A percentile compares a stretch with the other conserved stretches of the same genome.
Conservation (phyloP, 2,888 invertebrate genomes). For the Watsonalla binaria region DNA sequence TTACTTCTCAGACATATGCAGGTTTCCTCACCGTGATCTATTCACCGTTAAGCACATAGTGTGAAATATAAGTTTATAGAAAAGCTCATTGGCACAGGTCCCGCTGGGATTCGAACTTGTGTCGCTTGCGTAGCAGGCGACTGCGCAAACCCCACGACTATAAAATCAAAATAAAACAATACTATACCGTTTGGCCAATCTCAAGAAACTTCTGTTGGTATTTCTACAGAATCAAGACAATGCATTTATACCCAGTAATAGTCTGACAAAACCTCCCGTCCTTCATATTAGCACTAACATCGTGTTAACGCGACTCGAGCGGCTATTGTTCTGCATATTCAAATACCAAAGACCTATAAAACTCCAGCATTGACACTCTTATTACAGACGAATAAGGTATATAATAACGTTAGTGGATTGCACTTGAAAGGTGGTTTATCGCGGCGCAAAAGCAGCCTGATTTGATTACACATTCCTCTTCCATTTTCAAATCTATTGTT, state of each 20-base stretch:
- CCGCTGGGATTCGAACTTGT: too few relatives aligned
- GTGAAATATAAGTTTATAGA: too few relatives aligned
- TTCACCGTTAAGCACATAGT: too few relatives aligned
- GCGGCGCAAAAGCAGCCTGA: conserved; percentile 47
- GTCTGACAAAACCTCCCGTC: conserved; percentile 35
- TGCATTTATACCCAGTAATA: conserved; percentile 25
- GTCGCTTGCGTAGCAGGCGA: too few relatives aligned
- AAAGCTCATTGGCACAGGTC: too few relatives aligned
- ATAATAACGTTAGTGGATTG: conserved; percentile 13
- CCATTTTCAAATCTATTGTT: conserved; percentile 41
- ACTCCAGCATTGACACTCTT: conserved; percentile 7
- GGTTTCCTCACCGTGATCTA: too few relatives aligned
- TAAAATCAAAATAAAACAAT: too few relatives aligned
- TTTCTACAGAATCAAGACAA: conserved; percentile 2
- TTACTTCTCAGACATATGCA: too few relatives aligned
- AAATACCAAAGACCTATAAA: conserved; percentile 5
- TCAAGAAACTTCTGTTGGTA: too few relatives aligned
- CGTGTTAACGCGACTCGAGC: conserved; percentile 45
- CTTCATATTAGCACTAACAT: conserved; percentile 59
- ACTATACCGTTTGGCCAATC: too few relatives aligned
- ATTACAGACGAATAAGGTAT: conserved; percentile 9
- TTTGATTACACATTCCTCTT: conserved; percentile 57
- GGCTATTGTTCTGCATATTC: conserved; percentile 48
- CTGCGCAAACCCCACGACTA: too few relatives aligned
- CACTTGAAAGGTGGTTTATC: conserved; percentile 13